Evolutionary conservation across 2,113 vertebrate genomes (phyloP).

Genomic region (Hydrochoerus hydrochaeris): DNA sequence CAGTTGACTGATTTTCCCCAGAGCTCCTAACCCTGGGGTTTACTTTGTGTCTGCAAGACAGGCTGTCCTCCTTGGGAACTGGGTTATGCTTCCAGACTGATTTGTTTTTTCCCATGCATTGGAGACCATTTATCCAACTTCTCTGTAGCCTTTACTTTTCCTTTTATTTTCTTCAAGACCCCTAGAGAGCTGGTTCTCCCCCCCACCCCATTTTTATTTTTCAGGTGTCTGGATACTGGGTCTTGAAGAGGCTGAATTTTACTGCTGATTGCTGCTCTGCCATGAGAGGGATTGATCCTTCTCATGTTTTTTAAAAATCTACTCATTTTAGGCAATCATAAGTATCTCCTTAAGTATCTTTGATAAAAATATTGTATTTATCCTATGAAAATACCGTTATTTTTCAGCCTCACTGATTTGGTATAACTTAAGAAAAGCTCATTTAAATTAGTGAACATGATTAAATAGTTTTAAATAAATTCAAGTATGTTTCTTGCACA

Average conservation of each 20-base stretch:
- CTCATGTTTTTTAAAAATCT: slow-evolving; percentile 13
- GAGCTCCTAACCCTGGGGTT: not conserved
- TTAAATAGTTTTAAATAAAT: slow-evolving; percentile 38
- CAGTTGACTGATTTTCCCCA: not conserved
- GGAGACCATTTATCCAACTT: not conserved
- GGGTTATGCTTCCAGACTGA: not conserved
- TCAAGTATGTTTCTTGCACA: not conserved
- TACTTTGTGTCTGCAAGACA: not conserved
- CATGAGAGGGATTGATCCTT: not conserved
- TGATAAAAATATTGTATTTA: slow-evolving; percentile 22
- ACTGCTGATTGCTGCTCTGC: not conserved
- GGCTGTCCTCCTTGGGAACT: not conserved
- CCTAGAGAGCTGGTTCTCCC: not conserved
- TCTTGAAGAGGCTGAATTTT: not conserved
- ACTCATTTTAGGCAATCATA: not conserved
- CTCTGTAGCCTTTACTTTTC: not conserved
- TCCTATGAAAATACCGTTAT: not conserved
- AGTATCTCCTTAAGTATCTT: not conserved
- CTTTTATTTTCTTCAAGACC: not conserved
- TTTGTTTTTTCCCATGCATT: not conserved
- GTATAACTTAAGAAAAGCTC: slow-evolving; percentile 1
- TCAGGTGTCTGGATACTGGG: not conserved
- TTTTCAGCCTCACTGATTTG: slow-evolving; percentile 3
- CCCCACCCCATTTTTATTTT: not conserved
- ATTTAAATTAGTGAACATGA: not conserved